Percentiles rank a stretch among this genome's conserved stretches.
Evolutionary conservation across 2,888 invertebrate species (phyloP).

Genomic region (Latrodectus elegans): DNA sequence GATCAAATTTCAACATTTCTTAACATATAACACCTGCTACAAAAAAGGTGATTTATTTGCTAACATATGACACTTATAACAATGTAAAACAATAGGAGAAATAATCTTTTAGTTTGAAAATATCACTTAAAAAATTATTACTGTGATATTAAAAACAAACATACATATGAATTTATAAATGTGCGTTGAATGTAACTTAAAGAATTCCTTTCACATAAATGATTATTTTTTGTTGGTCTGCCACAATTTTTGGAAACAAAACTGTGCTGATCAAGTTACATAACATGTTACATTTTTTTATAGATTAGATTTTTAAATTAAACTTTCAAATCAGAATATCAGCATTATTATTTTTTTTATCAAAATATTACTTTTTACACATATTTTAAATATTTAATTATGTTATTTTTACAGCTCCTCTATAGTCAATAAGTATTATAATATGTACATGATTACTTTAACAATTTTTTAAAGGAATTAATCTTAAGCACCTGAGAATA

Average conservation of each 20-base stretch:
- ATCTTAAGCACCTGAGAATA: conserved; percentile 34
- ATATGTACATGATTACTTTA: too few relatives aligned
- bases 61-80: conserved; percentile 4
- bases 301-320: too few relatives aligned
- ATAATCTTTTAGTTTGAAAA: neutral
- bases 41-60: neutral
- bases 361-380: too few relatives aligned
- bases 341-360: too few relatives aligned
- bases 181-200: neutral
- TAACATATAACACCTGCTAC: neutral
- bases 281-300: too few relatives aligned
- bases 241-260: neutral
- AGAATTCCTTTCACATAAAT: neutral
- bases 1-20: conserved; percentile 19
- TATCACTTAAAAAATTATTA: neutral
- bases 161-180: neutral
- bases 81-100: conserved; percentile 39
- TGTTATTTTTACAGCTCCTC: too few relatives aligned
- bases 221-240: neutral
- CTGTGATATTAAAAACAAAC: neutral
- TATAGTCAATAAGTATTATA: too few relatives aligned
- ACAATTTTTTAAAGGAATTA: too few relatives aligned
- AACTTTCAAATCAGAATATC: too few relatives aligned
- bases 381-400: too few relatives aligned
- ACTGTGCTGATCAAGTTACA: too few relatives aligned